Base-by-base conservation (phyloP, 92 coral and sea anemone genomes). In the Nematostella vectensis region DNA sequence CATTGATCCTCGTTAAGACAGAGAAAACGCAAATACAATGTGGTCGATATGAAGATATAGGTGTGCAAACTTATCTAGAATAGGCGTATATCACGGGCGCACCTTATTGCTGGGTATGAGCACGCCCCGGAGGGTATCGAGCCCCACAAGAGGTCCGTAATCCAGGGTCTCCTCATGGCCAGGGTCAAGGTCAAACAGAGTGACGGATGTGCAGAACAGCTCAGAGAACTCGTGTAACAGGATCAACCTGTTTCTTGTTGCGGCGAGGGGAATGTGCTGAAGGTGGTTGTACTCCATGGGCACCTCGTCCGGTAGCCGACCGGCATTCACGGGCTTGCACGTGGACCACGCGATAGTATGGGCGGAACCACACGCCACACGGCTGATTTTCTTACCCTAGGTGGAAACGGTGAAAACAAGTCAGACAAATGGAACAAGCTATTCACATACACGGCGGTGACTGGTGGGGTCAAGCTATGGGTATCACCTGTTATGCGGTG, bases 321-420 rank as follows among this genome's bases (percentile, higher is more conserved):
- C 95, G 27, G 98, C 88, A 63, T 78, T 91, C n/a, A 85, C 82
- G 21, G 98, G 93, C 51, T 91, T 91, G 22, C 95, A 86, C 3
- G 98, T 91, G 42, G 98, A 91, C 98, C 98, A 91, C 25, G 98
- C 98, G 50, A 91, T 77, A 11, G 98, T 86, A 63, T 91, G 98
- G 25, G 98, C 98, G 10, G 98, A 91, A 0, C 98, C 98, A 53
- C 98, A 91, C 6, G 98, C 98, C 57, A 91, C 98, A 11, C 95
- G 96, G 56, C 73, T 87, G 54, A 83, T 86, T 69, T 86, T 87
- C 37, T 86, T 91, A 57, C 93, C 96, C 98, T 91, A 57, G 16
- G 17, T 4, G 3, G 29, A 22, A 54, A 13, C 27, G 26, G n/a
- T n/a, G n/a, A n/a, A n/a, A n/a, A n/a, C n/a, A n/a, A n/a, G n/a